Evolutionary conservation across 2,797 vertebrate species (phyloP), one percentile per base, ranked within the genome.

Genomic region (Coregonus sp.): DNA sequence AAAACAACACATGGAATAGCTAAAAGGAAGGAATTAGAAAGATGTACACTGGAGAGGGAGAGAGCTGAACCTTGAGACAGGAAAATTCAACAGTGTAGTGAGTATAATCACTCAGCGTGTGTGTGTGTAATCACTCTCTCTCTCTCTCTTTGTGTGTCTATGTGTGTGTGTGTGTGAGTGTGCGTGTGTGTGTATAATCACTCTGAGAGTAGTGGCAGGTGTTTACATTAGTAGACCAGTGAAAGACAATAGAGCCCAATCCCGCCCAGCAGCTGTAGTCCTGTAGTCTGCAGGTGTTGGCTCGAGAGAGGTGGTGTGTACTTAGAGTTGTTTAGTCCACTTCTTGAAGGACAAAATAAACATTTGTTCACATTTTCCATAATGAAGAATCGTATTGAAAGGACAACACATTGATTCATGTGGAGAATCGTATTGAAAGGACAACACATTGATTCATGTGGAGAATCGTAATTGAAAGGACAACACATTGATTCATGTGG

Each of bases 181-280:
- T 31, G 47, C 9, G 40, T 11, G 40, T 47, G 15, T 86, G 83
- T 88, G 73, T 92, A 83, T 85, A 84, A 89, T 90, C 86, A 85
- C 74, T 90, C 90, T 89, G 86, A 84, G 85, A 89, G 88, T 81
- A 74, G 84, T 12, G 52, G 80, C 90, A 92, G 89, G 88, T 93
- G 91, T 90, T 89, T 89, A 83, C 86, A 89, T 77, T 75, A 86
- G 82, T 15, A 4, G 61, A 77, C 72, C 73, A 15, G 12, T 0
- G 73, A 75, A 69, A 67, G 83, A 90, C 86, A 91, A 85, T 88
- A 76, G 85, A 88, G 82, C 72, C 59, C 79, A 78, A 82, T 77
- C 85, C 61, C 31, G 18, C 66, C 51, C 74, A 37, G 63, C 29
- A 33, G 84, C 83, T 82, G 76, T 54, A 75, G 84, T 88, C 86